Conservation (phyloP, 2,797 vertebrate species). For the Moxostoma hubbsi region DNA sequence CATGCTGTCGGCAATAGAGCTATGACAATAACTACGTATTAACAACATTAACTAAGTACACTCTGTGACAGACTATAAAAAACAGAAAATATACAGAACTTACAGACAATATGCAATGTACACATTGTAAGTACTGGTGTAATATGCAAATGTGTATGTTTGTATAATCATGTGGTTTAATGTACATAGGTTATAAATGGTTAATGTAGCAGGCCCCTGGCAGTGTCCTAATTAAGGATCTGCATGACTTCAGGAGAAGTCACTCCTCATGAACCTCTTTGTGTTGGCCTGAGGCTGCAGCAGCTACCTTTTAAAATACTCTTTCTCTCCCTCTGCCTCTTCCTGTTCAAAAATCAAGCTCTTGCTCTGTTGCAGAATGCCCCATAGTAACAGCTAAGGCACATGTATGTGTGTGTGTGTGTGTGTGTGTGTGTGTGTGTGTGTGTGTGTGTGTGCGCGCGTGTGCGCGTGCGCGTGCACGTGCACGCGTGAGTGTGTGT, state of each 20-base stretch:
- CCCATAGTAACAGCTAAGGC: slow-evolving; percentile 7
- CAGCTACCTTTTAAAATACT: neutral
- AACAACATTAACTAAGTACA: neutral
- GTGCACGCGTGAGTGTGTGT: neutral
- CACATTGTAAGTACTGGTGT: neutral
- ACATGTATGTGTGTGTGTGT: neutral
- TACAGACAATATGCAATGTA: too few relatives aligned
- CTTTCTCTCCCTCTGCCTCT: neutral
- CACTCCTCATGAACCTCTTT: neutral
- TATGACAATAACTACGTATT: neutral
- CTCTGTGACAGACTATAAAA: neutral
- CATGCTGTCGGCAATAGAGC: neutral
- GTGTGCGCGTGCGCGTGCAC: too few relatives aligned
- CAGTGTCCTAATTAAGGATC: neutral
- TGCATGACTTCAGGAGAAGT: slow-evolving; percentile 10
- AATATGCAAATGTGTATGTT: neutral
- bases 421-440: too few relatives aligned
- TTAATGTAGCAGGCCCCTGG: slow-evolving; percentile 8
- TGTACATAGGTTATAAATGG: slow-evolving; percentile 3
- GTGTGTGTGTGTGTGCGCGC: too few relatives aligned
- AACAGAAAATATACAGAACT: neutral
- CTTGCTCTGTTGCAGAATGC: neutral
- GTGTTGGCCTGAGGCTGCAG: slow-evolving; percentile 14
- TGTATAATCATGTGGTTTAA: neutral
- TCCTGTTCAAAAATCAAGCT: neutral